Conservation (phyloP, 2,113 vertebrate species). For the Nesospiza acunhae region DNA sequence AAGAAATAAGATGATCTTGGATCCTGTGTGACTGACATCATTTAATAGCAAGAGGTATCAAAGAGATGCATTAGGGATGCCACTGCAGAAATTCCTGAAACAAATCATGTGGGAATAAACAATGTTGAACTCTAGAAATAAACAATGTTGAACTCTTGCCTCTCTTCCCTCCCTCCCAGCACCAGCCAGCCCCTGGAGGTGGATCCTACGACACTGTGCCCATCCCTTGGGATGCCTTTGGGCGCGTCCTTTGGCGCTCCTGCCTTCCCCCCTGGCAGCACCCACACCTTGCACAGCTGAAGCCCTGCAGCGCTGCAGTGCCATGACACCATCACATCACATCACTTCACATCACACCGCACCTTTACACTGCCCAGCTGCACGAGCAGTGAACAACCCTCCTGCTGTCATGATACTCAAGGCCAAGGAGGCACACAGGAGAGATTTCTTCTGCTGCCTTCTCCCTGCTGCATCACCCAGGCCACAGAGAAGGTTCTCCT, state of each 20-base stretch:
- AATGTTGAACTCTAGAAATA: background rate
- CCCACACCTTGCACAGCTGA: background rate
- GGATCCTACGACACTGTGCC: fast-evolving
- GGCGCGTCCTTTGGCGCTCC: background rate
- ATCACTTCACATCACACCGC: background rate
- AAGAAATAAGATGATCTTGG: background rate
- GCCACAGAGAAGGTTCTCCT: background rate
- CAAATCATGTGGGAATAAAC: background rate
- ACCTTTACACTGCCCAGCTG: background rate
- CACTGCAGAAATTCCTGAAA: background rate
- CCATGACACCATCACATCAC: background rate
- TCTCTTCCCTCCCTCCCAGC: background rate
- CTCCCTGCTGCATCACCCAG: background rate
- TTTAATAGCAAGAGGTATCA: background rate
- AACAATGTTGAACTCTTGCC: background rate
- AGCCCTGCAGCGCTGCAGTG: fast-evolving
- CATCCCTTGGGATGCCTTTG: background rate
- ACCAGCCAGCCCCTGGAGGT: background rate
- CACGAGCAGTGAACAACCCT: fast-evolving
- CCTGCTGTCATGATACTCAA: background rate
- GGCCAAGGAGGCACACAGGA: background rate
- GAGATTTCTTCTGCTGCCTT: background rate
- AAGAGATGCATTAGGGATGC: background rate
- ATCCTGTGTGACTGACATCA: background rate
- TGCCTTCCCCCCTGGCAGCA: background rate